Conservation (phyloP, 2,113 vertebrate genomes). For the Perca fluviatilis region DNA sequence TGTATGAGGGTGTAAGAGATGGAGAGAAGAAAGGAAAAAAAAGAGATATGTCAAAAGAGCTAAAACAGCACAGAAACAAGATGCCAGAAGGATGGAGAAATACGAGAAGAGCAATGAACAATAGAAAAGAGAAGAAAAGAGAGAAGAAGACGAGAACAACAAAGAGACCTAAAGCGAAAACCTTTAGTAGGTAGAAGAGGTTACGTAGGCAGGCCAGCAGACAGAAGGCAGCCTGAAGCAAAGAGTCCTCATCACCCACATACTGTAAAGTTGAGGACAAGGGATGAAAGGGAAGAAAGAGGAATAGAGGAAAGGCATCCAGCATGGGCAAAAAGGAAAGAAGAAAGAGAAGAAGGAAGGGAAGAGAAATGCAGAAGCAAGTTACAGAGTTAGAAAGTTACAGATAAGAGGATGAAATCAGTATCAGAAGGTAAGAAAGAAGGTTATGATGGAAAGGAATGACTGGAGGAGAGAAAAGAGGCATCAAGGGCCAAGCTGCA, state of each 20-base stretch:
- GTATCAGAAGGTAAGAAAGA: not conserved
- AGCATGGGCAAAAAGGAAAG: not conserved
- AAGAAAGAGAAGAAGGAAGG: not conserved
- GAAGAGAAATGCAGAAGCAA: not conserved
- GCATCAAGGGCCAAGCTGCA: constrained; percentile 19
- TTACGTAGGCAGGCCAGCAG: constrained; percentile 97
- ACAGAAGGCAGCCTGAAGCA: constrained; percentile 96
- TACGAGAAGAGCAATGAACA: not conserved
- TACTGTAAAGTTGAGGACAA: constrained; percentile 82
- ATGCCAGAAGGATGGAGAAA: not conserved
- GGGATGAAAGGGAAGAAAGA: constrained; percentile 68
- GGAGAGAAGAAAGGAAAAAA: not conserved
- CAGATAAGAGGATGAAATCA: not conserved
- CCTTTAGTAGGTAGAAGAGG: constrained; percentile 99
- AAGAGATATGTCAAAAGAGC: not conserved
- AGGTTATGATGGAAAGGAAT: not conserved
- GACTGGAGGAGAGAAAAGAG: constrained; percentile 15
- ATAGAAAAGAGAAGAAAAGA: not conserved
- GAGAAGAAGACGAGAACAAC: constrained; percentile 39
- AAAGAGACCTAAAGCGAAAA: constrained; percentile 88
- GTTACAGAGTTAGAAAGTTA: not conserved
- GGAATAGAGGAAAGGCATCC: constrained; percentile 3
- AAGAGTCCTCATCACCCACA: constrained; percentile 93
- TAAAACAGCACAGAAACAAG: not conserved
- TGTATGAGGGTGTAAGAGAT: not conserved